Conservation (phyloP, 2,113 vertebrate species). For the Trachemys scripta region DNA sequence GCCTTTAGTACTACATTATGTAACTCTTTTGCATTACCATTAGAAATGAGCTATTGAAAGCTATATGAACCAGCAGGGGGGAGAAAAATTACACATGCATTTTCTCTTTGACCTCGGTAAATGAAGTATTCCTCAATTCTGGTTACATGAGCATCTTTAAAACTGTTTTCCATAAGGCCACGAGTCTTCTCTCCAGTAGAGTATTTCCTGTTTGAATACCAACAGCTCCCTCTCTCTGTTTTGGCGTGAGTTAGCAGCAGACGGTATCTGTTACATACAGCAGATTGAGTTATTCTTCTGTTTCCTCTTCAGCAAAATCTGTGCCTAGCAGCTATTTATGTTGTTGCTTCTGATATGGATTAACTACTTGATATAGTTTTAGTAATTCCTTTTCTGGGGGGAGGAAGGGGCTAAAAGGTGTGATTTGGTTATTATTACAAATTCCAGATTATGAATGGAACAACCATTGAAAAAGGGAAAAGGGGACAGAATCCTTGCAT, state of each 20-base stretch:
- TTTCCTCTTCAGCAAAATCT: not conserved
- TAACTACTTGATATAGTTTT: not conserved
- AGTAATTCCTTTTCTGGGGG: not conserved
- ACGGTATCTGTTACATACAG: not conserved
- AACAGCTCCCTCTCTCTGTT: constrained; percentile 63
- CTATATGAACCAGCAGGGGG: not conserved
- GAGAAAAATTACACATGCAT: not conserved
- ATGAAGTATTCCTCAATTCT: constrained; percentile 25
- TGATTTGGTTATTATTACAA: not conserved
- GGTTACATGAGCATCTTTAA: constrained; percentile 41
- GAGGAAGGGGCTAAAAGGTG: not conserved
- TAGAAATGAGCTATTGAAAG: not conserved
- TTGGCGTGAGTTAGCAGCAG: not conserved
- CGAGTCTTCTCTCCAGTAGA: not conserved
- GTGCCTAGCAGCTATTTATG: not conserved
- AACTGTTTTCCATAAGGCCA: not conserved
- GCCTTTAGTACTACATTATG: constrained; percentile 18
- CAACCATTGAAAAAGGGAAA: fast-evolving
- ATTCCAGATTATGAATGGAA: not conserved
- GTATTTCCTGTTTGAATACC: not conserved
- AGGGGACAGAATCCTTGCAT: fast-evolving
- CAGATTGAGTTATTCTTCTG: not conserved
- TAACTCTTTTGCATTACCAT: not conserved
- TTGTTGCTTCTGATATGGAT: not conserved
- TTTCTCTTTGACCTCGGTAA: constrained; percentile 60